These are phyloP conservation scores for Chrysemys picta DNA, from an alignment of 2,113 vertebrate genomes.

Conservation along the genomic window DNA sequence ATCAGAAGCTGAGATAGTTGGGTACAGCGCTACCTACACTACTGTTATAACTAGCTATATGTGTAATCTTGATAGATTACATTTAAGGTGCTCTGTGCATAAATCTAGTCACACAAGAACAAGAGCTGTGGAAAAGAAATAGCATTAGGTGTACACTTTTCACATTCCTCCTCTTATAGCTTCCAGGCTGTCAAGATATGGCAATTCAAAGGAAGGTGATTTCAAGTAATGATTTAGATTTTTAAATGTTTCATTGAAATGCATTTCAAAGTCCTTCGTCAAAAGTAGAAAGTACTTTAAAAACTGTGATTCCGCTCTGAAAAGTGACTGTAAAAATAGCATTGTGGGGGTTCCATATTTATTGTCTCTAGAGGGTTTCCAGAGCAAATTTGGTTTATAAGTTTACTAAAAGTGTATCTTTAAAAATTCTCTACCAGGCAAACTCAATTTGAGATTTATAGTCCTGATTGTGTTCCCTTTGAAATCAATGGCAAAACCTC, in stretches of 20 bases:
- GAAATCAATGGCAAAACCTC: conserved; percentile 41
- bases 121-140: conserved; percentile 48
- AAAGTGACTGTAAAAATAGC: not conserved
- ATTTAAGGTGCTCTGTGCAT: conserved; percentile 33
- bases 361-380: not conserved
- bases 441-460: conserved; percentile 31
- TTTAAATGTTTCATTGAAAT: conserved; percentile 39
- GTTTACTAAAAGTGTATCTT: conserved; percentile 9
- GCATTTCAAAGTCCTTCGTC: not conserved
- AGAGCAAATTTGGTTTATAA: conserved; percentile 21
- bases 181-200: conserved; percentile 17
- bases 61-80: conserved; percentile 41
- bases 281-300: not conserved
- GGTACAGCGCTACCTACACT: not conserved
- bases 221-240: conserved; percentile 26
- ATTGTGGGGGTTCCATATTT: not conserved
- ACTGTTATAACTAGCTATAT: conserved; percentile 11
- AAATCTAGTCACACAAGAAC: conserved; percentile 60
- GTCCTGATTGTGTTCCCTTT: conserved; percentile 7
- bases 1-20: not conserved
- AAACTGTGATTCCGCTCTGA: not conserved
- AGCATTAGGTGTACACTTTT: conserved; percentile 32
- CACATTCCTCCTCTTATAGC: conserved; percentile 38
- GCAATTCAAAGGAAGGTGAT: not conserved
- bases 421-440: not conserved